Evolutionary conservation across 2,113 vertebrate species (phyloP).

Genomic region (Oncorhynchus keta): DNA sequence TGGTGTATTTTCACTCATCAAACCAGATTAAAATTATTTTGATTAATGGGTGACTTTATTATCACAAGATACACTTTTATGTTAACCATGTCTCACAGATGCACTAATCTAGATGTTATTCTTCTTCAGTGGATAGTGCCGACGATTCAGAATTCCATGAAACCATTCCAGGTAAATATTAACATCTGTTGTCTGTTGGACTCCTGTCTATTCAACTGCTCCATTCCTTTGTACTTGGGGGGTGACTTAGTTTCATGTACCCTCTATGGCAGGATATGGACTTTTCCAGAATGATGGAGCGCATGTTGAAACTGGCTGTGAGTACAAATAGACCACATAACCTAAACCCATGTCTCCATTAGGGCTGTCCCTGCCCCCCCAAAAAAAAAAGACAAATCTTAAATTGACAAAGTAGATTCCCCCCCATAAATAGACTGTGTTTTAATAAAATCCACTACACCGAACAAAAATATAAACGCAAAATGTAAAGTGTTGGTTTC

Average conservation of each 20-base stretch:
- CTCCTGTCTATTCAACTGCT: background rate
- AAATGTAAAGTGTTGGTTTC: too few relatives aligned
- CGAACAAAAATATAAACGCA: too few relatives aligned
- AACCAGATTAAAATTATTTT: background rate
- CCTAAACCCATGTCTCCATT: background rate
- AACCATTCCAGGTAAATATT: conserved; percentile 83
- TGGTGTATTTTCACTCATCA: background rate
- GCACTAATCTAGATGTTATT: background rate
- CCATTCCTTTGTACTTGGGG: background rate
- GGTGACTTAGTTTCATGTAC: background rate
- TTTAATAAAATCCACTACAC: too few relatives aligned
- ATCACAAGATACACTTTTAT: background rate
- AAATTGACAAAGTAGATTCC: too few relatives aligned
- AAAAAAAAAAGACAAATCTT: too few relatives aligned
- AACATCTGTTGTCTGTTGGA: too few relatives aligned
- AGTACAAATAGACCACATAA: conserved; percentile 55
- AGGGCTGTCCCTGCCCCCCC: too few relatives aligned
- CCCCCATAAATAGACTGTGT: too few relatives aligned
- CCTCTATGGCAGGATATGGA: conserved; percentile 83
- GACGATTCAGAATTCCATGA: conserved; percentile 92
- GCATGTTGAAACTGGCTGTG: conserved; percentile 89
- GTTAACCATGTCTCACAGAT: too few relatives aligned
- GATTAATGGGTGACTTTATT: background rate
- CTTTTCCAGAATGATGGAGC: conserved; percentile 86
- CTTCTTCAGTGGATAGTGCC: conserved; percentile 89